phyloP scores from a whole-genome alignment of 1,140 invertebrate species.

The Lasaia peninsularis region DNA sequence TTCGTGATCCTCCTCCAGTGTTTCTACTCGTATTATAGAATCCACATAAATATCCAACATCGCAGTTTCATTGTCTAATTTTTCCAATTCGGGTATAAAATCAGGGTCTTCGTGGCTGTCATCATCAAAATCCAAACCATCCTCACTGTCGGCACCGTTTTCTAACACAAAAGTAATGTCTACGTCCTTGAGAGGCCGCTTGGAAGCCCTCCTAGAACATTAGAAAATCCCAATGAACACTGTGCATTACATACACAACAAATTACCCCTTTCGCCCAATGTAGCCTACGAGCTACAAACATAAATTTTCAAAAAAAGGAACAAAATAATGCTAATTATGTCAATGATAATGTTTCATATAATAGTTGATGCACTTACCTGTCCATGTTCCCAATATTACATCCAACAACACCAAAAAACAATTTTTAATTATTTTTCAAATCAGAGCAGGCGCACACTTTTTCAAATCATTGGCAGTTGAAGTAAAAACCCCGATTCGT shows the following conservation, averaged over 20 bases:
- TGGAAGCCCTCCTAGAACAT: slow-evolving; percentile 8
- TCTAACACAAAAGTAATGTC: slow-evolving; percentile 18
- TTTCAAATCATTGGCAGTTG: too few relatives aligned
- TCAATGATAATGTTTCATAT: too few relatives aligned
- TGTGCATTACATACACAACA: too few relatives aligned
- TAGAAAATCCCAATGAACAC: slow-evolving; percentile 18
- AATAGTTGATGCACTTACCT: too few relatives aligned
- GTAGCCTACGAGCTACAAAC: slow-evolving; percentile 31
- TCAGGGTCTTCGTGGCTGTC: slow-evolving; percentile 30
- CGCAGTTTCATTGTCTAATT: slow-evolving; percentile 16
- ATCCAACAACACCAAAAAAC: too few relatives aligned
- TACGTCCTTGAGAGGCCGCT: slow-evolving; percentile 25
- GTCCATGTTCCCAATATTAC: too few relatives aligned
- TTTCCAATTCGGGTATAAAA: too few relatives aligned
- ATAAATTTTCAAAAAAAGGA: slow-evolving; percentile 7
- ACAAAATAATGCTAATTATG: too few relatives aligned
- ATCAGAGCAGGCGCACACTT: too few relatives aligned
- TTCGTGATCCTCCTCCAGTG: too few relatives aligned
- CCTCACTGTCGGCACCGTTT: slow-evolving; percentile 27
- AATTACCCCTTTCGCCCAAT: slow-evolving; percentile 23
- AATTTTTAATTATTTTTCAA: too few relatives aligned
- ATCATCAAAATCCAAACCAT: slow-evolving; percentile 34
- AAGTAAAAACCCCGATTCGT: too few relatives aligned
- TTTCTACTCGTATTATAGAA: slow-evolving; percentile 26
- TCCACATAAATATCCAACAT: slow-evolving; percentile 29